A percentile compares a stretch with the other conserved stretches of the same genome.
phyloP scores from a whole-genome alignment of 2,797 vertebrate genomes.

The Enteromius trimaculatus region DNA sequence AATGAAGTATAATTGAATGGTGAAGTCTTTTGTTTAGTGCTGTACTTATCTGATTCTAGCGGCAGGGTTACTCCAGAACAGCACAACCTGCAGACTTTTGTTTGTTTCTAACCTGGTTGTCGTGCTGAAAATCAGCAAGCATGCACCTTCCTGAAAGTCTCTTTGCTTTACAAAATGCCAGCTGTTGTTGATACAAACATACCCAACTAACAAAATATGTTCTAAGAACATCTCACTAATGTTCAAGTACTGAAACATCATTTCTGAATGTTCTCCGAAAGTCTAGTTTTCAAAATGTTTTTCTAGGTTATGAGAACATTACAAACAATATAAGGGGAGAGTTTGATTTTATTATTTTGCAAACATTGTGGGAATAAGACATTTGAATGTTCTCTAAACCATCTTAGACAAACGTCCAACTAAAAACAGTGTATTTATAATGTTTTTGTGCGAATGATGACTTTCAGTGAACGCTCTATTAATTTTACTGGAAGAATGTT shows the following conservation, averaged over 20 bases:
- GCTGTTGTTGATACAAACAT: not conserved
- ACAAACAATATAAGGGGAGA: not conserved
- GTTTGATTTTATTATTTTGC: not conserved
- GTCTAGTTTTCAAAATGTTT: not conserved
- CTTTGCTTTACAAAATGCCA: not conserved
- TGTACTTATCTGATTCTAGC: conserved; percentile 25
- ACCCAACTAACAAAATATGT: not conserved
- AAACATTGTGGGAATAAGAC: not conserved
- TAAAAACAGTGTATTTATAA: not conserved
- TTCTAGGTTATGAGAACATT: not conserved
- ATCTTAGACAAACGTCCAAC: not conserved
- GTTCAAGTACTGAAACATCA: not conserved
- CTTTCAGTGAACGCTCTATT: not conserved
- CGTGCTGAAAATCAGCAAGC: not conserved
- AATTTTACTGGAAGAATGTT: not conserved
- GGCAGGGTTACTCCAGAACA: conserved; percentile 23
- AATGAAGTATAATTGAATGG: conserved; percentile 43
- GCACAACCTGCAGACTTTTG: conserved; percentile 18
- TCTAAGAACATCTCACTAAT: not conserved
- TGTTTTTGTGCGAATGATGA: not conserved
- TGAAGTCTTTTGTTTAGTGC: conserved; percentile 24
- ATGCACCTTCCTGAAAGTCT: not conserved
- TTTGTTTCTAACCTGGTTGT: conserved; percentile 28
- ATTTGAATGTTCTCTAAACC: not conserved
- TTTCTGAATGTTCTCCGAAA: not conserved